A percentile compares a stretch with the other conserved stretches of the same genome.
phyloP scores from a whole-genome alignment of 2,113 vertebrate species.

The Clarias macrocephalus region DNA sequence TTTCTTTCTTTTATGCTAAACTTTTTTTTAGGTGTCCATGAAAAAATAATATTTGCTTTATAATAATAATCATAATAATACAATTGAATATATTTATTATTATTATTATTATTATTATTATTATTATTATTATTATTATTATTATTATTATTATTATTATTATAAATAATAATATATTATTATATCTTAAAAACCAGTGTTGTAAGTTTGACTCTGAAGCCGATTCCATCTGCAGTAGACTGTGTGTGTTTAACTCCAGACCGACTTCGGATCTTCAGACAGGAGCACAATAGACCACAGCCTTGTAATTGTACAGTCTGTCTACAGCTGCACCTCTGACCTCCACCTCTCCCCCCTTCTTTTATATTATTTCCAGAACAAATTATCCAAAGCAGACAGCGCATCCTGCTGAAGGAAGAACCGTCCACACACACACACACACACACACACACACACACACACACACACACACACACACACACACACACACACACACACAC shows the following conservation, averaged over 20 bases:
- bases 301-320: neutral
- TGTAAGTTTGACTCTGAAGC: neutral
- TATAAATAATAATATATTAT: too few species aligned
- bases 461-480: too few species aligned
- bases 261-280: neutral
- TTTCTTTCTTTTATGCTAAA: too few species aligned
- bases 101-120: too few species aligned
- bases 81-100: too few species aligned
- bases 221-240: neutral
- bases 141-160: too few species aligned
- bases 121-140: too few species aligned
- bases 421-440: neutral
- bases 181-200: neutral
- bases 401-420: neutral
- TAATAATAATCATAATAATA: neutral
- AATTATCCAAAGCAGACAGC: neutral
- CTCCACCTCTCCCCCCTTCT: neutral
- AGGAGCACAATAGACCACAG: neutral
- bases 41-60: too few species aligned
- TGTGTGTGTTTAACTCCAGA: neutral
- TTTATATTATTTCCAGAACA: neutral
- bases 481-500: too few species aligned
- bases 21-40: too few species aligned
- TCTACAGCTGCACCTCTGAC: neutral
- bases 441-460: too few species aligned